Evolutionary conservation across 2,797 vertebrate genomes (phyloP), one percentile per base, ranked within the genome.

Genomic region (Neosilurus hyrtlii): DNA sequence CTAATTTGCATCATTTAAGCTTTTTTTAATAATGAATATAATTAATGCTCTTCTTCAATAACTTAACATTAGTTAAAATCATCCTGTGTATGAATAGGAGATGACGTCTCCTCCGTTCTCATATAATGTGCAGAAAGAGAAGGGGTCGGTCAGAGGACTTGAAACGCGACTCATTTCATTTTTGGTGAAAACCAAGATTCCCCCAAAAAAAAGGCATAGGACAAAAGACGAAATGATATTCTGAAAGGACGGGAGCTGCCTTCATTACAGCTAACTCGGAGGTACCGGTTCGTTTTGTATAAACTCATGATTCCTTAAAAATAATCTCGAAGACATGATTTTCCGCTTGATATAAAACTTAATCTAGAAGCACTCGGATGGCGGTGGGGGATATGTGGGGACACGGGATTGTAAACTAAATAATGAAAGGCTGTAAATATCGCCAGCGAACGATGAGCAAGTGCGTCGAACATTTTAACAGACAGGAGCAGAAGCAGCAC

Each of bases 211-310:
- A 52, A 12, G 22, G 61, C 63, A 83, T 4, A 61, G 20, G 63
- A 67, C 43, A 15, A 20, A 43, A 43, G 16, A 49, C 10, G 73
- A 57, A 56, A 11, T 37, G 6, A 15, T 43, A 22, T 15, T 49
- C 35, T 11, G 20, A 43, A 43, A 37, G 24, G 49, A 20, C 18
- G 22, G 54, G 37, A 57, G 65, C 26, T 62, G 37, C 35, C n/a
- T 71, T 51, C 22, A 79, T 81, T 77, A 84, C 83, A 76, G 79
- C 83, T 10, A 77, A 81, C 83, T 81, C 9, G 57, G 73, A n/a
- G 72, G 67, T 14, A 18, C 37, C 0, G 8, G 43, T 59, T 16
- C 1, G 0, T 72, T 63, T 51, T 35, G 16, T 9, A 71, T 30
- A 43, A 24, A 20, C 52, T 71, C 76, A 30, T 61, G 56, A 61